Percentiles rank a stretch among this genome's conserved stretches.
Evolutionary conservation across 2,797 vertebrate species (phyloP).

Genomic region (Hylomyscus alleni): DNA sequence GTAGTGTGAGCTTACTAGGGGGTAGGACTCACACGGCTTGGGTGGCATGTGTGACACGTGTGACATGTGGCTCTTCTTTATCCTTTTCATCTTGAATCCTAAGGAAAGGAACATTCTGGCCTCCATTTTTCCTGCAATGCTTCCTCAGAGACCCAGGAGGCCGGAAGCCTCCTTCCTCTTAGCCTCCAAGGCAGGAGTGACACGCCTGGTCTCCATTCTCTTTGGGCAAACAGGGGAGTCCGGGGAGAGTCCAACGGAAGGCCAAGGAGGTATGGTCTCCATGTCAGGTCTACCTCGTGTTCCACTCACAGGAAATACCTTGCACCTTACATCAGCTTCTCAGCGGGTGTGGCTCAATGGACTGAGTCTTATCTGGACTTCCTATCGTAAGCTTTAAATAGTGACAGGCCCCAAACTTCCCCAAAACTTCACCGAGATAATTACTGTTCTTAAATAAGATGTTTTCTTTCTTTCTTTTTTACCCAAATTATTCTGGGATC

Average conservation of each 20-base stretch:
- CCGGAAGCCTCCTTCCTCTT: not conserved
- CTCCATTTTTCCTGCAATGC: not conserved
- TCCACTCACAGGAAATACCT: not conserved
- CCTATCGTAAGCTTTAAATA: not conserved
- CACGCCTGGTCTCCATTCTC: not conserved
- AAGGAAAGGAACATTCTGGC: constrained; percentile 1
- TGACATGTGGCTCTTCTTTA: not conserved
- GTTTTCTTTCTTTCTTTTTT: constrained; percentile 53
- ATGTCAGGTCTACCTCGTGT: not conserved
- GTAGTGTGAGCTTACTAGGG: not conserved
- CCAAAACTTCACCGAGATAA: constrained; percentile 36
- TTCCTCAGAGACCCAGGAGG: not conserved
- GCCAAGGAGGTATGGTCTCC: not conserved
- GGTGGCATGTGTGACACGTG: not conserved
- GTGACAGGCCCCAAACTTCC: constrained; percentile 15
- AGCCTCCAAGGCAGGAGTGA: not conserved
- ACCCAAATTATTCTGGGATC: constrained; percentile 60
- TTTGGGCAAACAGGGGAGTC: not conserved
- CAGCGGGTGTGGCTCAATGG: not conserved
- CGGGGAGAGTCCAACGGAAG: not conserved
- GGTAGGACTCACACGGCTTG: not conserved
- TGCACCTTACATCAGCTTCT: not conserved
- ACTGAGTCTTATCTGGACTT: not conserved
- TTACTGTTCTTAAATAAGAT: constrained; percentile 25
- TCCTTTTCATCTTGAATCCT: not conserved